A percentile compares a stretch with the other conserved stretches of the same genome.
Evolutionary conservation across 2,797 vertebrate species (phyloP).

Genomic region (Carapus acus): DNA sequence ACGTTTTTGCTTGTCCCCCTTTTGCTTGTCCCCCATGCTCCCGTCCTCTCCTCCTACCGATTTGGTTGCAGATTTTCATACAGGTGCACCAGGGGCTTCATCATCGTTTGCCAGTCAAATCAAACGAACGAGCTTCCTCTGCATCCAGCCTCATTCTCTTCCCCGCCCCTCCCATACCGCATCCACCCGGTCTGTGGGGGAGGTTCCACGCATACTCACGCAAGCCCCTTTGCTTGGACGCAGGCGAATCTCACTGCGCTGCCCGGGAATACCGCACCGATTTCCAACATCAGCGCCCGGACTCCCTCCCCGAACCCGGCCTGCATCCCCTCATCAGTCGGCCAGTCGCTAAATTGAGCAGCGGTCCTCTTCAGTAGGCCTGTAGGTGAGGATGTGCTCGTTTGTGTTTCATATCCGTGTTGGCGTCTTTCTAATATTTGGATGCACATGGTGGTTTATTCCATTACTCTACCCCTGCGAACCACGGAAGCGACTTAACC

Average conservation of each 20-base stretch:
- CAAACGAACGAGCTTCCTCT: slow-evolving; percentile 2
- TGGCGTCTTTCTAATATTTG: slow-evolving; percentile 1
- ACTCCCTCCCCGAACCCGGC: slow-evolving; percentile 8
- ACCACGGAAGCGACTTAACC: no score
- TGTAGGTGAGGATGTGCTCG: slow-evolving; percentile 51
- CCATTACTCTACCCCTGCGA: background rate
- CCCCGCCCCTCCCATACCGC: slow-evolving; percentile 57
- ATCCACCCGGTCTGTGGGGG: slow-evolving; percentile 48
- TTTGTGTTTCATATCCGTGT: slow-evolving; percentile 1
- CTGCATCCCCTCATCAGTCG: slow-evolving; percentile 25
- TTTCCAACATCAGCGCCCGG: slow-evolving; percentile 7
- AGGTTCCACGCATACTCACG: slow-evolving; percentile 36
- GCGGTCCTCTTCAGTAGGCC: slow-evolving; percentile 42
- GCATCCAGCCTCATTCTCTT: no score
- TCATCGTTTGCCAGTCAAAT: slow-evolving; percentile 56
- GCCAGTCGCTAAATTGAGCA: slow-evolving; percentile 20
- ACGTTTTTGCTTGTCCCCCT: no score
- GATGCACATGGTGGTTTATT: background rate
- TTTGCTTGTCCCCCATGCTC: slow-evolving; percentile 46
- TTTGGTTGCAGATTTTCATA: slow-evolving; percentile 42
- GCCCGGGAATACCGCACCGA: slow-evolving; percentile 17
- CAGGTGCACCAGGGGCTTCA: slow-evolving; percentile 34
- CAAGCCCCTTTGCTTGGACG: slow-evolving; percentile 9
- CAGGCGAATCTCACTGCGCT: slow-evolving; percentile 18
- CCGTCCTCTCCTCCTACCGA: slow-evolving; percentile 10